These are phyloP conservation scores for Caenorhabditis macrosperma DNA, from an alignment of 2,888 invertebrate genomes.

Conservation along the genomic window DNA sequence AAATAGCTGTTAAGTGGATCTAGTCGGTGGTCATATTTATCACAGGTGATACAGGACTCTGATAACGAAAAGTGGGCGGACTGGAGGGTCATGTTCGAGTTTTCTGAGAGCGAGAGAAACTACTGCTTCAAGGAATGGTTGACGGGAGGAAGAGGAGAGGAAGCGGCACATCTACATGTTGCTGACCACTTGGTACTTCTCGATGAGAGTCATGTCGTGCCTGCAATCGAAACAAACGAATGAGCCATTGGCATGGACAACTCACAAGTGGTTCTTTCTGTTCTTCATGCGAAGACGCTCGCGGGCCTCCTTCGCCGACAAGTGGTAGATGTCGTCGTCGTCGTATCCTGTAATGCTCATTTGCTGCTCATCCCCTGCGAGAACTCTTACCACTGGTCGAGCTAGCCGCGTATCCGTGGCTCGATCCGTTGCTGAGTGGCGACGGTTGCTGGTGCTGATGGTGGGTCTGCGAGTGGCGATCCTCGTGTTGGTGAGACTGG, in stretches of 20 bases:
- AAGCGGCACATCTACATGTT: conserved; percentile 66
- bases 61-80: background rate
- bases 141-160: conserved; percentile 3
- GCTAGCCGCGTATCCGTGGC: conserved; percentile 54
- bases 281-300: conserved; percentile 72
- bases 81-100: conserved; percentile 23
- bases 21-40: conserved; percentile 31
- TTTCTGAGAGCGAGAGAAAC: background rate
- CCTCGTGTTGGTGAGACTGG: conserved; percentile 43
- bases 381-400: conserved; percentile 43
- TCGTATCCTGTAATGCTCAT: conserved; percentile 49
- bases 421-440: conserved; percentile 58
- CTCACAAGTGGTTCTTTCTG: conserved; percentile 63
- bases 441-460: conserved; percentile 54
- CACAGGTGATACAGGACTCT: conserved; percentile 41
- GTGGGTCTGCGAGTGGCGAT: conserved; percentile 38
- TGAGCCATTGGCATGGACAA: background rate
- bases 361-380: background rate
- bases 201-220: conserved; percentile 76
- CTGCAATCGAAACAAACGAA: conserved; percentile 30
- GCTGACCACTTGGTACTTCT: conserved; percentile 77
- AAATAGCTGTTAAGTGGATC: conserved; percentile 6
- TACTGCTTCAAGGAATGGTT: conserved; percentile 40
- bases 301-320: conserved; percentile 78
- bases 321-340: conserved; percentile 74